Evolutionary conservation across 2,888 invertebrate genomes (phyloP).

Genomic region (Nymphalis urticae): DNA sequence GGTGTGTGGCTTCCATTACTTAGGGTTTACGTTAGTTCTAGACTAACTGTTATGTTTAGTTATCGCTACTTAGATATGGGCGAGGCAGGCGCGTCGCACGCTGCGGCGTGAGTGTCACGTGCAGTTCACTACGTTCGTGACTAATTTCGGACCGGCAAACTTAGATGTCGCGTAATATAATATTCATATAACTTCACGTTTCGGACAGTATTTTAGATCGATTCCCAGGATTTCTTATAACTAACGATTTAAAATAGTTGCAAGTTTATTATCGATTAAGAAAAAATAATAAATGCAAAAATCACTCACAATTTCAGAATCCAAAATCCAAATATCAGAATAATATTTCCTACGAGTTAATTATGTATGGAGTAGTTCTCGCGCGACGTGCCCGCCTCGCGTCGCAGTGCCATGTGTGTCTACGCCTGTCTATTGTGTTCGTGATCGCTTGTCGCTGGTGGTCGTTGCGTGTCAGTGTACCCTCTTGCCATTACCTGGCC

Average conservation of each 20-base stretch:
- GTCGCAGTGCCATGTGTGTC: constrained; percentile 11
- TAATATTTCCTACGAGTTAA: not conserved
- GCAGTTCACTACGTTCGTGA: not conserved
- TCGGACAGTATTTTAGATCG: too few relatives aligned
- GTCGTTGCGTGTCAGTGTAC: not conserved
- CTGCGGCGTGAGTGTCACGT: not conserved
- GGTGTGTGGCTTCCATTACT: constrained; percentile 34
- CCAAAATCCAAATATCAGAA: too few relatives aligned
- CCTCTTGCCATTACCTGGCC: too few relatives aligned
- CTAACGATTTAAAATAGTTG: too few relatives aligned
- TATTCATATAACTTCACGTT: too few relatives aligned
- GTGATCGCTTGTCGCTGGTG: not conserved
- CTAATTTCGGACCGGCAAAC: too few relatives aligned
- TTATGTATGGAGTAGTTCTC: not conserved
- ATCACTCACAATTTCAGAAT: too few relatives aligned
- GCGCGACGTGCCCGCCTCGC: not conserved
- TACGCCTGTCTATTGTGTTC: not conserved
- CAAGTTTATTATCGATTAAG: too few relatives aligned
- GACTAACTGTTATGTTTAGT: constrained; percentile 9
- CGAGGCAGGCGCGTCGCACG: not conserved
- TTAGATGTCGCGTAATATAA: too few relatives aligned
- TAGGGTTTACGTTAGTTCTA: constrained; percentile 27
- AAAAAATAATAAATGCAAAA: too few relatives aligned
- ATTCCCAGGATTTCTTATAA: too few relatives aligned
- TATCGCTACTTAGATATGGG: not conserved